These are phyloP conservation scores for Lasioglossum baleicum DNA, from an alignment of 1,140 invertebrate species.

Conservation along the genomic window DNA sequence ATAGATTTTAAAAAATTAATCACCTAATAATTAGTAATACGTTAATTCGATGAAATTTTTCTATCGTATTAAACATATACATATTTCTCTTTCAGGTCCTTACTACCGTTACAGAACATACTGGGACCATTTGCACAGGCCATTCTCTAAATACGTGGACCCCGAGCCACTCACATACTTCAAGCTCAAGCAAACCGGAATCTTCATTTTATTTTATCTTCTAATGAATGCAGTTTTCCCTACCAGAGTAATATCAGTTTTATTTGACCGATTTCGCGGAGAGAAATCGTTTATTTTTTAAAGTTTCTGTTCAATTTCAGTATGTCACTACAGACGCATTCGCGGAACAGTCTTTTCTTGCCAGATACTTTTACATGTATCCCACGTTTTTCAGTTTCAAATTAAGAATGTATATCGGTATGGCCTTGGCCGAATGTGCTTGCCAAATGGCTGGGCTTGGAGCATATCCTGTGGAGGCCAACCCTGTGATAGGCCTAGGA, in stretches of 20 bases:
- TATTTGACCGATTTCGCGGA: background rate
- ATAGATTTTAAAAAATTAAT: no score
- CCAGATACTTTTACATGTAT: constrained; percentile 91
- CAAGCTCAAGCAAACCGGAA: constrained; percentile 85
- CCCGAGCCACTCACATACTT: constrained; percentile 83
- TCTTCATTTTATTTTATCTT: constrained; percentile 86
- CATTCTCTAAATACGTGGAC: constrained; percentile 84
- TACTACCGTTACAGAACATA: constrained; percentile 94
- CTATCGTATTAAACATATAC: constrained; percentile 10
- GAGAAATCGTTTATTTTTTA: background rate
- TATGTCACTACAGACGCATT: constrained; percentile 87
- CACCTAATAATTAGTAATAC: no score
- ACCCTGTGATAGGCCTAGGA: constrained; percentile 89
- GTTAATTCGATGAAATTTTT: constrained; percentile 13
- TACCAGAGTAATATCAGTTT: constrained; percentile 82
- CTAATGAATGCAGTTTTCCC: constrained; percentile 86
- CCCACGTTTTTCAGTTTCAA: constrained; percentile 93
- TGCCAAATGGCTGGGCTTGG: constrained; percentile 94
- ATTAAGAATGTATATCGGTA: constrained; percentile 93
- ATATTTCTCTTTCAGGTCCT: constrained; percentile 84
- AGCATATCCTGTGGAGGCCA: constrained; percentile 89
- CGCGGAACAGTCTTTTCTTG: constrained; percentile 84
- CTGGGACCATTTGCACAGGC: constrained; percentile 87
- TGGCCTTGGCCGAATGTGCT: constrained; percentile 94
- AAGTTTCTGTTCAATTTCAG: constrained; percentile 80